Evolutionary conservation across 2,113 vertebrate species (phyloP).

Genomic region (Dipodomys merriami): DNA sequence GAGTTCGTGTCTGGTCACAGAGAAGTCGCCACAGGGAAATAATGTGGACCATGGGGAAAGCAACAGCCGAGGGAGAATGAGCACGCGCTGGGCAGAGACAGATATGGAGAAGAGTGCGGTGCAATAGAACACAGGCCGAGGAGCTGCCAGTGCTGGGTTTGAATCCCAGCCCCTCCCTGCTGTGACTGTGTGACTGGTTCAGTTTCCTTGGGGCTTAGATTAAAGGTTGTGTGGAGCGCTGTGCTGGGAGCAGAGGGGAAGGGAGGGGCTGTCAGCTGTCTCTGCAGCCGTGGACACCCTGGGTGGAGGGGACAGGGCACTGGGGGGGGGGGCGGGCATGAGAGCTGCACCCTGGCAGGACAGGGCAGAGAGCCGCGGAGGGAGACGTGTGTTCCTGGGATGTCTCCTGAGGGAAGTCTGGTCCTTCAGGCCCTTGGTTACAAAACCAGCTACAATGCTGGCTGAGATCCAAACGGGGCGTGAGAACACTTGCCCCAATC

Average conservation of each 20-base stretch:
- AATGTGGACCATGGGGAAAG: neutral
- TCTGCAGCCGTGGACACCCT: neutral
- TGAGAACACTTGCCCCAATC: slow-evolving; percentile 62
- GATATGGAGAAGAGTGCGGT: neutral
- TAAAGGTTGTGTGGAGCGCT: neutral
- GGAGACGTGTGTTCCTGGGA: neutral
- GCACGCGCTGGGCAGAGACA: neutral
- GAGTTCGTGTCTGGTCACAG: neutral
- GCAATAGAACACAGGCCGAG: too few relatives aligned
- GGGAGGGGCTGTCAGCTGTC: neutral
- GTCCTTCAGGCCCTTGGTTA: neutral
- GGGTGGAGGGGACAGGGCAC: fast-evolving
- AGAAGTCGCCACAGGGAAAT: too few relatives aligned
- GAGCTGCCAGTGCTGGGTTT: neutral
- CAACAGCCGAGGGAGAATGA: neutral
- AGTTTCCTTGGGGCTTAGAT: neutral
- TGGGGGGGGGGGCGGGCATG: neutral
- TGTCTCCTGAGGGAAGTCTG: neutral
- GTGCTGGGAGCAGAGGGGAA: neutral
- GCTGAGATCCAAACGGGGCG: slow-evolving; percentile 46
- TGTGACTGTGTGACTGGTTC: neutral
- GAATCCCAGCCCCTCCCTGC: neutral
- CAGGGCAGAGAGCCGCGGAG: fast-evolving
- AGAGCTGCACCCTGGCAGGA: neutral
- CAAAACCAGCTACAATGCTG: slow-evolving; percentile 25